phyloP scores from a whole-genome alignment of 2,797 vertebrate genomes.

The Petrocephalus schoutedeni region DNA sequence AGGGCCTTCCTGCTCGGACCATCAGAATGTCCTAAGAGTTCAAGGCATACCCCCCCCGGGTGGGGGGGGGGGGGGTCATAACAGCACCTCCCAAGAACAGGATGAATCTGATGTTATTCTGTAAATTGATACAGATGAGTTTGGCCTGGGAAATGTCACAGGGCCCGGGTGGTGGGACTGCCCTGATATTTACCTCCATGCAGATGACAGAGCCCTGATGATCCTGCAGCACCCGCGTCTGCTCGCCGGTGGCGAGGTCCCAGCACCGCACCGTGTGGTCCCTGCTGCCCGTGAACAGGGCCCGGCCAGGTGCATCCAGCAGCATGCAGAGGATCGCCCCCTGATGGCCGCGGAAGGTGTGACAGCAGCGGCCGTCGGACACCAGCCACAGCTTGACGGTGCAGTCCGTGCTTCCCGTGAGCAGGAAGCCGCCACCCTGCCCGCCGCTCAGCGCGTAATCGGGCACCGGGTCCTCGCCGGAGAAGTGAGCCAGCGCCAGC shows the following conservation, averaged over 20 bases:
- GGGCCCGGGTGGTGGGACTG: neutral
- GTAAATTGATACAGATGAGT: neutral
- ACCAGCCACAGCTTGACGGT: slow-evolving; percentile 72
- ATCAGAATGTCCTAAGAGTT: neutral
- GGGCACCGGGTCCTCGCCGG: slow-evolving; percentile 55
- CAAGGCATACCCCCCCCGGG: neutral
- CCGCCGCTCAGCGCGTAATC: slow-evolving; percentile 43
- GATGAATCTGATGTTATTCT: slow-evolving; percentile 3
- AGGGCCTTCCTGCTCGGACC: neutral
- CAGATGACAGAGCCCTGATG: slow-evolving; percentile 73
- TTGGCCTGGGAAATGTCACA: neutral
- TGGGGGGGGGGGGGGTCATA: neutral
- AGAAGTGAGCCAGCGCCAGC: slow-evolving; percentile 62
- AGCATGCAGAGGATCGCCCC: slow-evolving; percentile 66
- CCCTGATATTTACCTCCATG: slow-evolving; percentile 60
- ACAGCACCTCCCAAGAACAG: neutral
- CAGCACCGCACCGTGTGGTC: slow-evolving; percentile 67
- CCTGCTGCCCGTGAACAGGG: slow-evolving; percentile 68
- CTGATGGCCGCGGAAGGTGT: slow-evolving; percentile 67
- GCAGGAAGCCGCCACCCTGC: slow-evolving; percentile 57
- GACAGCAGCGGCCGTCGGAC: slow-evolving; percentile 66
- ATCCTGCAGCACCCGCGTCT: slow-evolving; percentile 64
- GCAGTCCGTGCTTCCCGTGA: slow-evolving; percentile 69
- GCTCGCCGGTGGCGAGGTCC: slow-evolving; percentile 69
- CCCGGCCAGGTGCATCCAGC: slow-evolving; percentile 56